A percentile compares a stretch with the other conserved stretches of the same genome.
Conservation (phyloP, 1,140 invertebrate species). For the Portunus trituberculatus region DNA sequence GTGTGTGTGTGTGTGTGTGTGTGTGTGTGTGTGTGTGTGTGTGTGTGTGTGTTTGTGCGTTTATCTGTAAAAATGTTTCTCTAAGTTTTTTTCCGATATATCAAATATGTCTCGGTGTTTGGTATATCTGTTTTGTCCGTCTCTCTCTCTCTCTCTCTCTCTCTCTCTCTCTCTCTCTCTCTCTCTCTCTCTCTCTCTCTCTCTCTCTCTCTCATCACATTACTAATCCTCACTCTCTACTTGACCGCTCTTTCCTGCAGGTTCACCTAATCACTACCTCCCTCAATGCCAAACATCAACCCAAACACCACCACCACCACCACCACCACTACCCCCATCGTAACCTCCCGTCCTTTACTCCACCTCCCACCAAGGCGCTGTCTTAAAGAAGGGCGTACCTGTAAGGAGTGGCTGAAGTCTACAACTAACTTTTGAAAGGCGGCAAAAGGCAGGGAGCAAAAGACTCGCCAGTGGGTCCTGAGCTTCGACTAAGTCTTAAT, state of each 20-base stretch:
- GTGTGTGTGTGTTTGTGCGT: slow-evolving; percentile 43
- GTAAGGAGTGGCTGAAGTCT: slow-evolving; percentile 36
- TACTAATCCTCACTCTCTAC: neutral
- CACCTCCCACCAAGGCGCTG: no score
- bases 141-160: neutral
- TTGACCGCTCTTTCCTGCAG: neutral
- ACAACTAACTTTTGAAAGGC: slow-evolving; percentile 48
- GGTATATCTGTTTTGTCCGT: neutral
- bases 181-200: slow-evolving; percentile 55
- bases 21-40: slow-evolving; percentile 53
- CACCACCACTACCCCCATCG: neutral
- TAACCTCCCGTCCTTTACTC: neutral
- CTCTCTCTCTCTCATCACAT: neutral
- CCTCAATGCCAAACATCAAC: neutral
- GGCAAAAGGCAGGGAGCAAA: slow-evolving; percentile 13
- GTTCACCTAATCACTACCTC: neutral
- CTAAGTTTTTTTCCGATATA: neutral
- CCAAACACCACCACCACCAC: neutral
- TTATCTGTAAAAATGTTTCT: neutral
- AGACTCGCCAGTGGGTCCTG: neutral
- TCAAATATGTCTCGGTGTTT: slow-evolving; percentile 6
- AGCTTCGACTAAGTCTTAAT: slow-evolving; percentile 51
- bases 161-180: neutral
- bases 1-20: slow-evolving; percentile 47
- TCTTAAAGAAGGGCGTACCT: no score